Evolutionary conservation across 2,888 invertebrate genomes (phyloP), one percentile per base, ranked within the genome.

Genomic region (Hanleya hanleyi): DNA sequence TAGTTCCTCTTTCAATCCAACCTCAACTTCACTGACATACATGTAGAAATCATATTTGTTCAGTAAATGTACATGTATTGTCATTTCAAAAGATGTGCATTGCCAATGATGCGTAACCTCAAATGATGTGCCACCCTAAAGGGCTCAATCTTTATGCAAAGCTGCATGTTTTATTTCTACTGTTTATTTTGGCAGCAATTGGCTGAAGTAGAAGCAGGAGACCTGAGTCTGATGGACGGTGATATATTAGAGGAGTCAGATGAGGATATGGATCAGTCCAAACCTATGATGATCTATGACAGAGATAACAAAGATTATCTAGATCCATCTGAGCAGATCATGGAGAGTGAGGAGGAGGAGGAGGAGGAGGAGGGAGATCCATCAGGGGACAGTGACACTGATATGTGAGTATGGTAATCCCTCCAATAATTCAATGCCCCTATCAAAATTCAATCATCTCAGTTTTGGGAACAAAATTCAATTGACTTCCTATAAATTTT

Each of bases 331-430:
- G 81, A 78, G 36, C n/a, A n/a, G n/a, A 79, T 77, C 35, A 70
- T 69, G 26, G 76, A 73, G 18, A 69, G 64, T 41, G 75, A 74
- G 64, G 79, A 78, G 32, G 77, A 75, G 29, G 71, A 71, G 1
- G 67, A 73, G 22, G 26, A 72, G 5, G 74, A 78, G n/a, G 94
- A 94, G 32, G 74, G 74, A 26, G 75, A 67, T n/a, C 74, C 41
- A 33, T 81, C 80, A 61, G 76, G 77, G 47, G 73, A 78, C 66
- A 29, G 49, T 22, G 57, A 57, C 29, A 70, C 41, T 64, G 32
- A n/a, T 47, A 12, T 18, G 70, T 72, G 57, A 57, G 57, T 57
- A 26, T n/a, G n/a, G n/a, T n/a, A n/a, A n/a, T n/a, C n/a, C n/a
- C n/a, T n/a, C n/a, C n/a, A n/a, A n/a, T n/a, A n/a, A n/a, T n/a